These are phyloP conservation scores for Thrips palmi DNA, from an alignment of 1,140 invertebrate species.

Conservation along the genomic window DNA sequence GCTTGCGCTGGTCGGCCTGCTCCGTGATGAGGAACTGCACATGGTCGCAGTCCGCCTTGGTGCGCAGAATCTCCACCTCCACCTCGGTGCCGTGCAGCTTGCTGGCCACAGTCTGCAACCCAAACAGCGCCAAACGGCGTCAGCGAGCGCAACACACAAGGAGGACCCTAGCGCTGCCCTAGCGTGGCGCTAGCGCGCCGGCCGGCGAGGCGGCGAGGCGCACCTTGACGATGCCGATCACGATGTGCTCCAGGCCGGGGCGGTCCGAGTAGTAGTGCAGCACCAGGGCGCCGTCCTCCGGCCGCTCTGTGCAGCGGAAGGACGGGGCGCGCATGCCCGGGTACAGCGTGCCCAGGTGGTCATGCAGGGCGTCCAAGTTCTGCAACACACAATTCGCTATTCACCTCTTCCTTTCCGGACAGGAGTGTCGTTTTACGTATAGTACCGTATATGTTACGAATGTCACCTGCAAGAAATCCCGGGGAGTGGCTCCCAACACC, in stretches of 20 bases:
- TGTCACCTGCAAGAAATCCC: slow-evolving; percentile 74
- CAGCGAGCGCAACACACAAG: too few species aligned
- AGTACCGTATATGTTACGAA: neutral
- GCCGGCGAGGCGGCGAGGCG: too few species aligned
- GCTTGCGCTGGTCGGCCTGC: slow-evolving; percentile 41
- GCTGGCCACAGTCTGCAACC: slow-evolving; percentile 64
- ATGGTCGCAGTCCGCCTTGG: slow-evolving; percentile 75
- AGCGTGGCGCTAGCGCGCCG: too few species aligned
- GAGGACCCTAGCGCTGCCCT: too few species aligned
- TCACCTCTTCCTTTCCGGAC: slow-evolving; percentile 2
- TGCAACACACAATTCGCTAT: slow-evolving; percentile 24
- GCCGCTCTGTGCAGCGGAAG: slow-evolving; percentile 71
- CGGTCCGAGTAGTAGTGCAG: slow-evolving; percentile 87
- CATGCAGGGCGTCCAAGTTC: slow-evolving; percentile 86
- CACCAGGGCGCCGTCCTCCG: slow-evolving; percentile 65
- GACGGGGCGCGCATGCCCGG: slow-evolving; percentile 85
- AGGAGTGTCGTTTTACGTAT: neutral
- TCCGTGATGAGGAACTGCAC: slow-evolving; percentile 88
- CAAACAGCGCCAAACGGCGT: slow-evolving; percentile 9
- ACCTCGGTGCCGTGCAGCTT: slow-evolving; percentile 83
- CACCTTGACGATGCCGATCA: slow-evolving; percentile 90
- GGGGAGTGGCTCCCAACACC: slow-evolving; percentile 76
- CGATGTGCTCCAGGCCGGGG: slow-evolving; percentile 80
- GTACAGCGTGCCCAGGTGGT: slow-evolving; percentile 80
- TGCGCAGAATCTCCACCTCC: slow-evolving; percentile 71